phyloP scores from a whole-genome alignment of 2,113 vertebrate genomes.

The Corynorhinus townsendii region DNA sequence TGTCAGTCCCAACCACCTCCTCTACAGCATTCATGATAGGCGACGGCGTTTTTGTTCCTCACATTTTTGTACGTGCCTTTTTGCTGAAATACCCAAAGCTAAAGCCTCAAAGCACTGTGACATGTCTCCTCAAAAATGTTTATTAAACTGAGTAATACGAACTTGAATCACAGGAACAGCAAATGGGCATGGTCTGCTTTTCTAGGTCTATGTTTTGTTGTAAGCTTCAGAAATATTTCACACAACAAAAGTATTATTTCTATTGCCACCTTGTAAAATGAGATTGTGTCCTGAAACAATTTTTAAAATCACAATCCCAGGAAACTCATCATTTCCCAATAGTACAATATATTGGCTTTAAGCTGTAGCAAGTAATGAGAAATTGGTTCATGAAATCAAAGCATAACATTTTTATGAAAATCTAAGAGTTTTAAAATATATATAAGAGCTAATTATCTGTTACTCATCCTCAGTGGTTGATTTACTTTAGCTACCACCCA shows the following conservation, averaged over 20 bases:
- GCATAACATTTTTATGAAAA: conserved; percentile 47
- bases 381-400: conserved; percentile 33
- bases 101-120: not conserved
- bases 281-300: conserved; percentile 31
- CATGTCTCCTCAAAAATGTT: not conserved
- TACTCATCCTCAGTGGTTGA: conserved; percentile 15
- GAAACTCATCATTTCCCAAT: conserved; percentile 27
- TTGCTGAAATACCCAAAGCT: not conserved
- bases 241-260: not conserved
- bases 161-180: not conserved
- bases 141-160: not conserved
- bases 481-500: not conserved
- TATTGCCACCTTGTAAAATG: conserved; percentile 14
- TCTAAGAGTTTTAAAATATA: conserved; percentile 47
- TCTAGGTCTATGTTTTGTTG: not conserved
- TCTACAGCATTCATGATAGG: not conserved
- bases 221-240: not conserved
- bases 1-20: not conserved
- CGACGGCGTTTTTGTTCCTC: not conserved
- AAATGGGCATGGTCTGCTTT: not conserved
- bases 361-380: not conserved
- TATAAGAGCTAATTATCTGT: conserved; percentile 40
- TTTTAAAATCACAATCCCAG: not conserved
- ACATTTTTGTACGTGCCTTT: not conserved
- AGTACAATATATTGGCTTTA: conserved; percentile 32